Conservation (phyloP, 2,113 vertebrate species). For the Pelecanus crispus region DNA sequence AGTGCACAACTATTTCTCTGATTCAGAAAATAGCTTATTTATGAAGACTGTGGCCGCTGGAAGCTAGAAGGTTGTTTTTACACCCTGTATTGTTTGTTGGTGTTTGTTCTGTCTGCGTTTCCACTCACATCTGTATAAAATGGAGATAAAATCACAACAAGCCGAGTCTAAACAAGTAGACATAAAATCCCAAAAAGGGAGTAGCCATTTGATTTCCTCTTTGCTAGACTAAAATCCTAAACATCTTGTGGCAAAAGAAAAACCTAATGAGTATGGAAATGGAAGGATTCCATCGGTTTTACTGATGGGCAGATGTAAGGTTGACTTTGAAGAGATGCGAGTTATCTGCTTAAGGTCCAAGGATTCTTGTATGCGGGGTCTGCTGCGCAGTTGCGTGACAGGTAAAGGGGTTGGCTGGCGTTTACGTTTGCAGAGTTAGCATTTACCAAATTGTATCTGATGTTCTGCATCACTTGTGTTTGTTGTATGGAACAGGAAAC, state of each 20-base stretch:
- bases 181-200: not conserved
- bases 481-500: not conserved
- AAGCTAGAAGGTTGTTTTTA: not conserved
- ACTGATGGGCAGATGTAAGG: not conserved
- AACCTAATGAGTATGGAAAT: not conserved
- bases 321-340: not conserved
- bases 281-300: not conserved
- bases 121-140: not conserved
- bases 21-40: not conserved
- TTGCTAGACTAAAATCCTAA: not conserved
- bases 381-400: rapidly evolving
- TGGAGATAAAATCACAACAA: not conserved
- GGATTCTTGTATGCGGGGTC: not conserved
- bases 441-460: not conserved
- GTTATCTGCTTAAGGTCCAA: not conserved
- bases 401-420: not conserved
- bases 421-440: not conserved
- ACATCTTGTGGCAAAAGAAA: not conserved
- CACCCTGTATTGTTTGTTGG: not conserved
- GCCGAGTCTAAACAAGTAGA: not conserved
- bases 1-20: not conserved
- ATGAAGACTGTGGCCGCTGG: not conserved
- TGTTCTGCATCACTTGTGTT: not conserved
- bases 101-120: not conserved
- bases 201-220: not conserved